Evolutionary conservation across 92 coral and sea anemone species (phyloP), one percentile per base, ranked within the genome.

Genomic region (Paragorgia papillata): DNA sequence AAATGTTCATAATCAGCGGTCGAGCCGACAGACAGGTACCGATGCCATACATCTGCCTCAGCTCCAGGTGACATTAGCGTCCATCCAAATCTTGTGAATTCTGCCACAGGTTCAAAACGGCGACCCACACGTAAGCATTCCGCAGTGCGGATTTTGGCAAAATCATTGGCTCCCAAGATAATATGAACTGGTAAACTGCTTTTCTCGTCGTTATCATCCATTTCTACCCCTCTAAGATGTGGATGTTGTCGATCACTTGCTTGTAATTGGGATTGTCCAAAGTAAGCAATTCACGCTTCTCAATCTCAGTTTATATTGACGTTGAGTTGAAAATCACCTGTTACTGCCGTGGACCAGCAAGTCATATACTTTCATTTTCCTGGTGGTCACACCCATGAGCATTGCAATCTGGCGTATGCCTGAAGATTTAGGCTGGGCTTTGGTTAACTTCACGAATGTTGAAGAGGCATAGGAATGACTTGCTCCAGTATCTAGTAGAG

Each of bases 401-500:
- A 83, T 85, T n/a, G 90, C 90, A 57, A 86, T 86, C 66, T 86
- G 46, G n/a, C 87, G 69, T 27, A 86, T 27, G 43, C 74, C 60
- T 15, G 80, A 24, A 32, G 86, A 60, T 59, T 76, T 76, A 10
- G 73, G 85, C 43, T 83, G 70, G 46, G 89, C 89, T 60, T 87
- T 81, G 4, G 69, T 79, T 40, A 87, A 73, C 20, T 75, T 81
- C 33, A 84, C 58, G 3, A 70, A 75, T n/a, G 88, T 86, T 0
- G 90, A 86, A 18, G 91, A 90, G 6, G 82, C 88, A 28, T 83
- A 85, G 13, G 82, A 85, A 87, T 74, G 91, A 82, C 91, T 85
- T 40, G 89, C 88, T 60, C 89, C 89, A 70, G 66, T 83, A 84
- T 86, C 95, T 64, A 83, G 68, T 9, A 89, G 57, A 14, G 84